Evolutionary conservation across 2,888 invertebrate genomes (phyloP).

Genomic region (Meghimatium bilineatum): DNA sequence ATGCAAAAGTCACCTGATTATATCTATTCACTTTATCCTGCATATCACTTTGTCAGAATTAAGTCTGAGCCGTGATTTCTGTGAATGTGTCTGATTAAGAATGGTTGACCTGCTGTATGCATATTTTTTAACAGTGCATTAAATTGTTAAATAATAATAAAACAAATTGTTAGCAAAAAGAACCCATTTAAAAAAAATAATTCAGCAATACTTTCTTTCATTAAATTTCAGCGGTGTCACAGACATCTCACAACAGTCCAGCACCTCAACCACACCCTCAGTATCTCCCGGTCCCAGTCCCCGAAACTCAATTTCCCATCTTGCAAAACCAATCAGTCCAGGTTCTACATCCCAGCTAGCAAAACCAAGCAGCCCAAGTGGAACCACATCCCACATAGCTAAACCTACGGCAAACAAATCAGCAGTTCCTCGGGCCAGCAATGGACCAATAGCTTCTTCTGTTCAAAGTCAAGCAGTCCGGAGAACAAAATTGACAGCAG

Average conservation of each 20-base stretch:
- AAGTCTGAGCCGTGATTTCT: too few species aligned
- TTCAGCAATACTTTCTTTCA: neutral
- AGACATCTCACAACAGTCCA: constrained; percentile 35
- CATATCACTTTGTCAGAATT: too few species aligned
- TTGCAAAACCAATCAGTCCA: constrained; percentile 40
- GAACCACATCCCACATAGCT: constrained; percentile 40
- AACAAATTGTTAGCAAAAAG: neutral
- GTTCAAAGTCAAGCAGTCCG: constrained; percentile 48
- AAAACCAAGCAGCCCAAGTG: constrained; percentile 41
- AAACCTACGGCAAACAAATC: constrained; percentile 39
- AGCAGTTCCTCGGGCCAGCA: constrained; percentile 38
- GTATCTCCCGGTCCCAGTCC: constrained; percentile 45
- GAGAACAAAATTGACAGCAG: constrained; percentile 48
- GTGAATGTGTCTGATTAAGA: too few species aligned
- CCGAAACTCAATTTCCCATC: constrained; percentile 40
- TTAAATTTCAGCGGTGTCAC: constrained; percentile 29
- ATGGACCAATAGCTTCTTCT: constrained; percentile 36
- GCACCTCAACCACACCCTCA: constrained; percentile 45
- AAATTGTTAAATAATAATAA: too few species aligned
- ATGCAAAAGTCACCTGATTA: too few species aligned
- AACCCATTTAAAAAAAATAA: neutral
- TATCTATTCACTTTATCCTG: too few species aligned
- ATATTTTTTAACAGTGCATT: too few species aligned
- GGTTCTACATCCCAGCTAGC: constrained; percentile 33
- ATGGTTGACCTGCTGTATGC: too few species aligned